A percentile compares a stretch with the other conserved stretches of the same genome.
phyloP scores from a whole-genome alignment of 2,797 vertebrate genomes.

The Pantherophis vulpinus region DNA sequence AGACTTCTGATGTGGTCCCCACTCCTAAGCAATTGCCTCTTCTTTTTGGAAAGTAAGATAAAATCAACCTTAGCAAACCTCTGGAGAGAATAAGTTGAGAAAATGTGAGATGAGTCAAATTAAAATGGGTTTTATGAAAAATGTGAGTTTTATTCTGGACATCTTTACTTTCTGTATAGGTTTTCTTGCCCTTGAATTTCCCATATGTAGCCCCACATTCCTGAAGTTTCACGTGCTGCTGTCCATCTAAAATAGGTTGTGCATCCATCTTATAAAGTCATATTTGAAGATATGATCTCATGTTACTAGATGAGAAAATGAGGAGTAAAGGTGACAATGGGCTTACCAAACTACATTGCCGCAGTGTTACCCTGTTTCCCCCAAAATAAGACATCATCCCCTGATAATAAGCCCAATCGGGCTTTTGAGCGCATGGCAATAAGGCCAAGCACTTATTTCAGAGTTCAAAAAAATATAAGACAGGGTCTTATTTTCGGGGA shows the following conservation, averaged over 20 bases:
- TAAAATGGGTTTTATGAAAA: not conserved
- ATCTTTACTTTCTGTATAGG: not conserved
- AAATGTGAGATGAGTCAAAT: not conserved
- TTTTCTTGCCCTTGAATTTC: not conserved
- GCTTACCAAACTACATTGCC: not conserved
- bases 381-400: too few relatives aligned
- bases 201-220: not conserved
- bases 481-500: too few relatives aligned
- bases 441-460: too few relatives aligned
- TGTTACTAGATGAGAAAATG: not conserved
- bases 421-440: too few relatives aligned
- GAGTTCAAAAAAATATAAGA: too few relatives aligned
- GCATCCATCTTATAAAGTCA: not conserved
- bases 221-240: not conserved
- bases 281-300: not conserved
- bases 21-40: not conserved
- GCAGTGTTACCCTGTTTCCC: not conserved
- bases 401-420: too few relatives aligned
- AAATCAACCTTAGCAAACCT: not conserved
- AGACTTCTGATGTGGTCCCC: not conserved
- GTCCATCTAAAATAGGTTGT: not conserved
- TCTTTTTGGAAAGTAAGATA: not conserved
- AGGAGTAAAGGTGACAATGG: not conserved
- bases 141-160: not conserved
- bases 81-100: not conserved